Base-by-base conservation (phyloP, 2,888 invertebrate species). In the Hermodice carunculata region DNA sequence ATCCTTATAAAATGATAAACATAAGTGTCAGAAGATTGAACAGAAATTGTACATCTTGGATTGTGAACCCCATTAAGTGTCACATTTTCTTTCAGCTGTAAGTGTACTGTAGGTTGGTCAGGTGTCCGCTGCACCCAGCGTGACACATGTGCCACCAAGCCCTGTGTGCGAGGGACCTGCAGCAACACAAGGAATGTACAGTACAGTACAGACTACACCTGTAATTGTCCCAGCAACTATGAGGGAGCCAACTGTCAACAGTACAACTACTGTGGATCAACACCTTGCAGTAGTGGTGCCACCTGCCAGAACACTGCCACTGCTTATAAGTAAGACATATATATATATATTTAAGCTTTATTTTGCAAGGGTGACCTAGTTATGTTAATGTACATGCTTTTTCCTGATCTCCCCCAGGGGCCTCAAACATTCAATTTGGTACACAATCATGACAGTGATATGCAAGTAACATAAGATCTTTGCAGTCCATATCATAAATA, bases 161-260 rank as follows among this genome's bases (percentile, higher is more conserved):
- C 70, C 1, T 72, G 72, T 48, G 17, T 28, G 5, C 48, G 52
- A 22, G 70, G 49, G 31, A 63, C 61, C 22, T 72, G 72, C 37
- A 29, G 51, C 24, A 58, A 22, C 31, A 29, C 19, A 26, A 48
- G 64, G 11, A 65, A 49, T 40, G 31, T 43, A 11, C 22, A 49
- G 44, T 64, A 54, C 34, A 49, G 61, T 26, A 43, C 61, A 3
- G 44, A 40, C 22, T 70, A 58, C 59, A 67, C 62, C 6, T 70
- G 70, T 32, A 8, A 46, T 11, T 70, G 70, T 37, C 53, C 44
- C 17, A 22, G 34, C 14, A 26, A 22, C 28, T 70, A 49, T 42
- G n/a, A 24, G 19, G 70, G 70, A 19, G 61, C 65, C 51, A 70
- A 48, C 37, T 70, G 70, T 40, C 29, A 58, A 4, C 61, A 52